Conservation (phyloP, 2,113 vertebrate genomes). For the Clinocottus analis region DNA sequence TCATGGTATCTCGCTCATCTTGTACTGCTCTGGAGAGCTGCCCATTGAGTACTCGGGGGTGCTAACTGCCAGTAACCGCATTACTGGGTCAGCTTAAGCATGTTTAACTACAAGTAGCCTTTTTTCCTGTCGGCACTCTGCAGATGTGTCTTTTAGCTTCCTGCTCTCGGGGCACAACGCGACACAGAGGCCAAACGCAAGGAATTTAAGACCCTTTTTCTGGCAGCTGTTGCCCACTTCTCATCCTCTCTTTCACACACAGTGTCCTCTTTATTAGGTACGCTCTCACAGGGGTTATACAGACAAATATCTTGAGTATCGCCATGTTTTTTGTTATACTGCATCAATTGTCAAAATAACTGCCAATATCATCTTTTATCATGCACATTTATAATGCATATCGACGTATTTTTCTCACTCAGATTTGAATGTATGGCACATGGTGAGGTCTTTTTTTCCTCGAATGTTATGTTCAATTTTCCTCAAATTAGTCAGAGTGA, state of each 20-base stretch:
- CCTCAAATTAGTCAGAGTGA: not conserved
- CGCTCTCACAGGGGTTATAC: not conserved
- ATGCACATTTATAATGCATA: not conserved
- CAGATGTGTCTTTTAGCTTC: not conserved
- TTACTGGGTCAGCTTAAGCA: not conserved
- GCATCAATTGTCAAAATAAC: not conserved
- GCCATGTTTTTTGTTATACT: not conserved
- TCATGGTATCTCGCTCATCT: not conserved
- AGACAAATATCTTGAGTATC: not conserved
- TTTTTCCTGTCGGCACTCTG: not conserved
- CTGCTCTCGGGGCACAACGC: not conserved
- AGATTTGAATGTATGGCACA: not conserved
- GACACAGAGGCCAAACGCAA: not conserved
- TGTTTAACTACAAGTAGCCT: constrained; percentile 4
- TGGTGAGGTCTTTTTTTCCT: not conserved
- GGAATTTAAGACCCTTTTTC: not conserved
- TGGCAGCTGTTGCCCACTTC: not conserved
- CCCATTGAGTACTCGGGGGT: constrained; percentile 12
- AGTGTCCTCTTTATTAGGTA: not conserved
- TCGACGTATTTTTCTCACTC: not conserved
- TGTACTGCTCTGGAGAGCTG: constrained; percentile 41
- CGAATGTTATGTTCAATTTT: not conserved
- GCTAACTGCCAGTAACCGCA: constrained; percentile 18
- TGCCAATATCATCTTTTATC: not conserved
- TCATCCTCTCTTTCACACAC: not conserved